phyloP scores from a whole-genome alignment of 2,113 vertebrate genomes.

The Nibea albiflora region DNA sequence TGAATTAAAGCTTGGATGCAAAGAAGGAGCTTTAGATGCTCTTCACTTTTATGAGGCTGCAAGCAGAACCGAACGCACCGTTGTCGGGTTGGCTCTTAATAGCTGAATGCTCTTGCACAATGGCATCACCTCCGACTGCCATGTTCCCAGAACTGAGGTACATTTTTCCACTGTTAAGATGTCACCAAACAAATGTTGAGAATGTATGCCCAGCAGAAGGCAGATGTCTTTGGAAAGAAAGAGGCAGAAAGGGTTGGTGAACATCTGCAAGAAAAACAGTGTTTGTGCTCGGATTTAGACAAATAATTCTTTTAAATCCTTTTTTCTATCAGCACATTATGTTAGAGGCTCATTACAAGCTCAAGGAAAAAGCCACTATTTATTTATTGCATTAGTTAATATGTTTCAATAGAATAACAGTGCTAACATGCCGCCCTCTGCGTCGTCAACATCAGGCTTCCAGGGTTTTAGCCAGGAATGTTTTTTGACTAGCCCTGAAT shows the following conservation, averaged over 20 bases:
- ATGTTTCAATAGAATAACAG: no score
- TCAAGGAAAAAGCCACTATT: neutral
- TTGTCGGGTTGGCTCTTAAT: constrained; percentile 58
- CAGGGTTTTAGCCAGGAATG: no score
- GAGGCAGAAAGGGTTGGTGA: constrained; percentile 31
- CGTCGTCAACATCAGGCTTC: no score
- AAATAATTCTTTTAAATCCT: neutral
- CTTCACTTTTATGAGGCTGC: constrained; percentile 70
- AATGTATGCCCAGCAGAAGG: constrained; percentile 52
- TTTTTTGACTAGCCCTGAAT: no score
- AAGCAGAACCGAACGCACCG: constrained; percentile 59
- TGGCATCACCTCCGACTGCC: constrained; percentile 59
- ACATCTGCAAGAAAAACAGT: constrained; percentile 16
- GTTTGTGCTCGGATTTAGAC: neutral
- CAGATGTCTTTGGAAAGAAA: constrained; percentile 58
- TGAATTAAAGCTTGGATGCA: constrained; percentile 75
- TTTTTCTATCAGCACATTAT: neutral
- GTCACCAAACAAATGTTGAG: constrained; percentile 63
- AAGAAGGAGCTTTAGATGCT: constrained; percentile 70
- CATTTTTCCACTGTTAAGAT: constrained; percentile 70
- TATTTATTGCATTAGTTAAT: neutral
- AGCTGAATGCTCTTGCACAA: constrained; percentile 62
- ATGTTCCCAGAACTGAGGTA: constrained; percentile 73
- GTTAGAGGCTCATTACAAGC: neutral
- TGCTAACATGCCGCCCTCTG: no score